phyloP scores from a whole-genome alignment of 92 coral and sea anemone species.

The Epizoanthus illoricatus region DNA sequence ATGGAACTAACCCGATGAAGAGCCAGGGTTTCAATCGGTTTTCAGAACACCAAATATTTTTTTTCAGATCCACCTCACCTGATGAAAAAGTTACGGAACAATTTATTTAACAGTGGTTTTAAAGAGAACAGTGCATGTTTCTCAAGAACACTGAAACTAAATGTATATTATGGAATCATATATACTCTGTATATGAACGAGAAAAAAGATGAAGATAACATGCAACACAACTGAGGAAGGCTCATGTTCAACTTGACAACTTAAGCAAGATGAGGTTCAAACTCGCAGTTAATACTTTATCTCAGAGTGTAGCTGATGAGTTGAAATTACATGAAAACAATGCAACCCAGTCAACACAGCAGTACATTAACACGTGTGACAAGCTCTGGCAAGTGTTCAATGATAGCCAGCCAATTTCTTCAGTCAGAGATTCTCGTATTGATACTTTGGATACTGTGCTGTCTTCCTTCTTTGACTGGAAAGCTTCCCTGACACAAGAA shows the following conservation, averaged over 20 bases:
- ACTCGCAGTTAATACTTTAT: slow-evolving; percentile 46
- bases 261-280: slow-evolving; percentile 42
- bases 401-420: slow-evolving; percentile 43
- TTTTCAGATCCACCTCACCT: slow-evolving; percentile 46
- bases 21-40: slow-evolving; percentile 4
- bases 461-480: slow-evolving; percentile 37
- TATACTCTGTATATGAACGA: slow-evolving; percentile 33
- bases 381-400: slow-evolving; percentile 36
- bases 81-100: slow-evolving; percentile 40
- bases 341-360: slow-evolving; percentile 23
- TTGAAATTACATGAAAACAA: neutral
- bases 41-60: slow-evolving; percentile 33
- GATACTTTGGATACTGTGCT: slow-evolving; percentile 37
- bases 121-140: slow-evolving; percentile 35
- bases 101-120: slow-evolving; percentile 36
- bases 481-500: slow-evolving; percentile 28
- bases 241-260: slow-evolving; percentile 45
- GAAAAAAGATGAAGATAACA: slow-evolving; percentile 32
- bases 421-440: slow-evolving; percentile 37
- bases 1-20: neutral
- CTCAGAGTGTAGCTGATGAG: slow-evolving; percentile 34
- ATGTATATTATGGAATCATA: slow-evolving; percentile 47
- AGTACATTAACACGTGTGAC: slow-evolving; percentile 27
- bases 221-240: slow-evolving; percentile 40
- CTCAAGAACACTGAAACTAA: slow-evolving; percentile 35